Base-by-base conservation (phyloP, 35 echinoderm and acorn worm genomes). In the Hemicentrotus pulcherrimus region DNA sequence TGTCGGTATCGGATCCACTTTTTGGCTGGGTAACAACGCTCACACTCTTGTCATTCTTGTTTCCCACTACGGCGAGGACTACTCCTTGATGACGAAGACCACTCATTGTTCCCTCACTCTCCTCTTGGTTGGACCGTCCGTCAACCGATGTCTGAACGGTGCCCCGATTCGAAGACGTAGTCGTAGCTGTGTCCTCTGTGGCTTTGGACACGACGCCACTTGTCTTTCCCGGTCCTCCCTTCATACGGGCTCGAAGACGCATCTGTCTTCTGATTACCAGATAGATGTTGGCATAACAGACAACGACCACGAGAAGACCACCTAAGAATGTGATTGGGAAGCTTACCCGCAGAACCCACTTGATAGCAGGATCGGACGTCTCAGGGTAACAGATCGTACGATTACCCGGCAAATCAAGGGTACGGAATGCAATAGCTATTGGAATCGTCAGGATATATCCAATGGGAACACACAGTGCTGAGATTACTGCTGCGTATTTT, bases 371-470 rank as follows among this genome's bases (percentile, higher is more conserved):
- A 28, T 92, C 91, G 32, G 91, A 92, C 46, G 32, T 92, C 45
- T 92, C 91, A 10, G 91, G 91, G 46, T 45, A 92, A 28, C 91
- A 92, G 46, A 92, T 92, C 32, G 91, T 92, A 28, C 91, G n/a
- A 16, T 47, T 47, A 35, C 91, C 91, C 7, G 91, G 91, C 13
- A 92, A 18, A 2, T 92, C 91, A 9, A 12, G 9, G 91, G 46
- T 92, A 46, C 46, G 32, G 46, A 92, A 92, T 6, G 91, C 91
- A 35, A 92, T 14, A 28, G 91, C 91, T 9, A 92, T 92, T 45
- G 91, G 91, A 46, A 92, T 92, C 6, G 91, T 92, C 32, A 92
- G 4, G 32, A 92, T 35, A 30, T 92, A 92, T 10, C 91, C 91
- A 28, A 92, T 28, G 91, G 91, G 91, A n/a, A 92, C 91, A 47